phyloP scores from a whole-genome alignment of 1,140 invertebrate species.

The Berghia stephanieae region DNA sequence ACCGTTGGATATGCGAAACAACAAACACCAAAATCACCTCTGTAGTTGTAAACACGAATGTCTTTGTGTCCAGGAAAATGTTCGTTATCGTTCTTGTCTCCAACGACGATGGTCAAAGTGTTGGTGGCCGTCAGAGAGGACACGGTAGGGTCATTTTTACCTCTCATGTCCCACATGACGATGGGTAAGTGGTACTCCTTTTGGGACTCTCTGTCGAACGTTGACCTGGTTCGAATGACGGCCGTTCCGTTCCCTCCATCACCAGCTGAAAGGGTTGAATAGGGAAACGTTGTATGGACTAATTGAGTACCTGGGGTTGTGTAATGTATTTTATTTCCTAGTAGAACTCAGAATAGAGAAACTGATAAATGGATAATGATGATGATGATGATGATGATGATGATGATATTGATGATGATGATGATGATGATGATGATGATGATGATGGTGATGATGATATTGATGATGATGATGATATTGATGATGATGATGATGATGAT shows the following conservation, averaged over 20 bases:
- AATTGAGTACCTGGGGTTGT: too few species aligned
- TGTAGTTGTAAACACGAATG: conserved; percentile 96
- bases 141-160: conserved; percentile 23
- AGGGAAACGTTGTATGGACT: not conserved
- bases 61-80: conserved; percentile 96
- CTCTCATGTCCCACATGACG: conserved; percentile 62
- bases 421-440: too few species aligned
- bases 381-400: too few species aligned
- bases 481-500: too few species aligned
- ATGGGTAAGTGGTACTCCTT: conserved; percentile 64
- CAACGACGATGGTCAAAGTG: conserved; percentile 93
- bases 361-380: too few species aligned
- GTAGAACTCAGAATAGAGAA: too few species aligned
- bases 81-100: conserved; percentile 96
- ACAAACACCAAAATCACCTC: conserved; percentile 69
- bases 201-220: conserved; percentile 94
- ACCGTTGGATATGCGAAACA: too few species aligned
- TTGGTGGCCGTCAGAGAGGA: conserved; percentile 89
- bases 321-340: too few species aligned
- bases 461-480: too few species aligned
- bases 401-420: too few species aligned
- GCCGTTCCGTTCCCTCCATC: conserved; percentile 50
- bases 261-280: conserved; percentile 38
- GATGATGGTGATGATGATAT: too few species aligned
- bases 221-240: conserved; percentile 41